Evolutionary conservation across 2,888 invertebrate species (phyloP), one percentile per base, ranked within the genome.

Genomic region (Brachyopa scutellaris): DNA sequence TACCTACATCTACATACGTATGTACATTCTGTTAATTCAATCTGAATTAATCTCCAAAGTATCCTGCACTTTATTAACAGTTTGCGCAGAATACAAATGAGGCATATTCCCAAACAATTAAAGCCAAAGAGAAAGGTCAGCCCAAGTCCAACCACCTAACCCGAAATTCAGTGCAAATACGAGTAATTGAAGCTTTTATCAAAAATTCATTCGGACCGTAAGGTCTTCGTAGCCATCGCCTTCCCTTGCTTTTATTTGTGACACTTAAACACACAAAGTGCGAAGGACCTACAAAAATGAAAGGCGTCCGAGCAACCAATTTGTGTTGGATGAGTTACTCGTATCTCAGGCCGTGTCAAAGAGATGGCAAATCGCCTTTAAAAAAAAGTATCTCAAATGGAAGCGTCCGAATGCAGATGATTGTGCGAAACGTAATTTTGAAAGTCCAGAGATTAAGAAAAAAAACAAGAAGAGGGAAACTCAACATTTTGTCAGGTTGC

Each of bases 361-460:
- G 42, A 51, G 42, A 59, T 51, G 61, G 45, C 42, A 77, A 78
- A 78, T 57, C 31, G n/a, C 49, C 42, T 49, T n/a, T 13, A 13
- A 15, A 49, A 31, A 19, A 76, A 15, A 17, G 38, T 26, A 57
- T 57, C 77, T 55, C 64, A 78, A 70, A 66, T 64, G 57, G 57
- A 64, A 59, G 66, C 59, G 66, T 66, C 59, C 36, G 59, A 66
- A 78, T 78, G 78, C 78, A 78, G 78, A 72, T 72, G 78, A 78
- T 66, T 70, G 62, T 72, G 45, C 78, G 64, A 64, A 79, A 59
- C 38, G 59, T 31, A 53, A 11, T 79, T 79, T 79, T 73, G 73
- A 73, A 79, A 79, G 78, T 73, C 53, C 42, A 29, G 15, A 51
- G 33, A 57, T 53, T 31, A 45, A 42, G 1, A 36, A 13, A 13